A percentile compares a stretch with the other conserved stretches of the same genome.
phyloP scores from a whole-genome alignment of 2,888 invertebrate species.

The Xestia sexstrigata region DNA sequence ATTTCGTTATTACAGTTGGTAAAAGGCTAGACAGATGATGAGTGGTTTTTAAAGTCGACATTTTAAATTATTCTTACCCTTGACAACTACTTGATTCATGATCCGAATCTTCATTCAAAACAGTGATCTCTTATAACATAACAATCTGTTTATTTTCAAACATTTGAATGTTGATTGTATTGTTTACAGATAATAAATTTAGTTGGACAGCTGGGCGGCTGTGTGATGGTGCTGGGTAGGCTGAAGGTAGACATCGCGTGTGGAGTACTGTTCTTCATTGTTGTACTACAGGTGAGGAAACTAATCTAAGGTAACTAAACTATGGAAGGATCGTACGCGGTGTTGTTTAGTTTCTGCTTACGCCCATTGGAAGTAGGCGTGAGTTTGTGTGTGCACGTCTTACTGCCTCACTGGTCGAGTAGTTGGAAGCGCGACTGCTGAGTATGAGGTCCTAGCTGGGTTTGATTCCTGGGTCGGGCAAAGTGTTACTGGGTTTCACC shows the following conservation, averaged over 20 bases:
- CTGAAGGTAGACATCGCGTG: slow-evolving; percentile 98
- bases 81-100: not conserved
- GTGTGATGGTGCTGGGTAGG: slow-evolving; percentile 98
- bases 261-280: slow-evolving; percentile 98
- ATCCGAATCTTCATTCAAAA: not conserved
- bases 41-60: not conserved
- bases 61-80: not conserved
- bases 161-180: slow-evolving; percentile 24
- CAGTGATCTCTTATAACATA: not conserved
- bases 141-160: not conserved
- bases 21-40: too few relatives aligned
- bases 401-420: too few relatives aligned
- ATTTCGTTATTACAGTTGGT: too few relatives aligned
- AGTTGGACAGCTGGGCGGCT: slow-evolving; percentile 98
- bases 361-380: not conserved
- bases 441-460: too few relatives aligned
- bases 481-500: too few relatives aligned
- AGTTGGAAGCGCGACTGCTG: too few relatives aligned
- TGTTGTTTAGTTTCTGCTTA: not conserved
- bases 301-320: not conserved
- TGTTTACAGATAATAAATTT: slow-evolving; percentile 94
- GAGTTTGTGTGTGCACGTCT: too few relatives aligned
- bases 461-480: too few relatives aligned
- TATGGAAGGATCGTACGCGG: not conserved
- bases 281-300: slow-evolving; percentile 95